Evolutionary conservation across 2,888 invertebrate genomes (phyloP).

Genomic region (Ligdia adustata): DNA sequence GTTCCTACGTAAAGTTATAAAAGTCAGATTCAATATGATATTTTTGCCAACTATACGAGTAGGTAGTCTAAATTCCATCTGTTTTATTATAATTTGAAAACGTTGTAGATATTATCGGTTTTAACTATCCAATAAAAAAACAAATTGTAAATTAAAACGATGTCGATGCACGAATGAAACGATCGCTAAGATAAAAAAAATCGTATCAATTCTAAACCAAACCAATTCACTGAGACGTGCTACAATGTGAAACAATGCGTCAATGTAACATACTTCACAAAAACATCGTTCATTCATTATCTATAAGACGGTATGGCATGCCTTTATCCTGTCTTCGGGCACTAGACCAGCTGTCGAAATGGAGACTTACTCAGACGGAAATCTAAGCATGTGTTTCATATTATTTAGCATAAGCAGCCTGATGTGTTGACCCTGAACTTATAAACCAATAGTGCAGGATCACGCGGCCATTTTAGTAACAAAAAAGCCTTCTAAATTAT

Average conservation of each 20-base stretch:
- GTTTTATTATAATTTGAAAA: too few species aligned
- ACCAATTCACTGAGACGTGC: not conserved
- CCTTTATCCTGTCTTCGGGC: conserved; percentile 19
- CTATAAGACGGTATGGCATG: conserved; percentile 23
- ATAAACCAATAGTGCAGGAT: conserved; percentile 13
- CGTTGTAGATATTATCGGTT: too few species aligned
- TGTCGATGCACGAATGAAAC: not conserved
- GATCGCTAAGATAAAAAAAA: not conserved
- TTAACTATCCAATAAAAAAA: too few species aligned
- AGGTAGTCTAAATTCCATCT: too few species aligned
- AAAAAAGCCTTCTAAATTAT: too few species aligned
- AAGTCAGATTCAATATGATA: too few species aligned
- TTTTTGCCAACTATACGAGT: too few species aligned
- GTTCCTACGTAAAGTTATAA: too few species aligned
- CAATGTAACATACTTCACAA: conserved; percentile 5
- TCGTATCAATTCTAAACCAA: too few species aligned
- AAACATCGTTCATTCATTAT: conserved; percentile 24
- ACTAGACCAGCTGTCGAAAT: conserved; percentile 35
- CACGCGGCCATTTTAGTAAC: conserved; percentile 7
- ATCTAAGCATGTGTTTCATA: conserved; percentile 40
- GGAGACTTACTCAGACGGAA: conserved; percentile 28
- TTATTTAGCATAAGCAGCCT: conserved; percentile 26
- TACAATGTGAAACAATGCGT: conserved; percentile 15
- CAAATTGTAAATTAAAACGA: too few species aligned
- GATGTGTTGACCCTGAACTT: conserved; percentile 35